Conservation (phyloP, 2,888 invertebrate species). For the Anodontia alba region DNA sequence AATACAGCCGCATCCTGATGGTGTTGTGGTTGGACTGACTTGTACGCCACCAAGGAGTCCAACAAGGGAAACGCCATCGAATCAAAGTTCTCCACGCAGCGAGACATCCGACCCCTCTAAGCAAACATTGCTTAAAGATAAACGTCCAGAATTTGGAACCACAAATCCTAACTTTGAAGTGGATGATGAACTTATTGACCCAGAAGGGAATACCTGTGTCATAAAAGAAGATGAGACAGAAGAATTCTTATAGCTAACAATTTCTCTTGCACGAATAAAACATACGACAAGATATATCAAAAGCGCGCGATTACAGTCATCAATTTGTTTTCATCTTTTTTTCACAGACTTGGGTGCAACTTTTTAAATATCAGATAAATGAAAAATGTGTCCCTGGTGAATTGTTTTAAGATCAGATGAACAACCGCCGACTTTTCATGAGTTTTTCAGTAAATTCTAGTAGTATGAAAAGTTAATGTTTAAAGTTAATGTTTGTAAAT, state of each 20-base stretch:
- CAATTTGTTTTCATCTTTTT: no score
- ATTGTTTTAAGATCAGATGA: no score
- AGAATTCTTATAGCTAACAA: constrained; percentile 36
- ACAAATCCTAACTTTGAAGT: constrained; percentile 43
- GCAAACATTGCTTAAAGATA: constrained; percentile 27
- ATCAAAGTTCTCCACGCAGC: constrained; percentile 27
- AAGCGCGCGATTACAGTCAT: no score
- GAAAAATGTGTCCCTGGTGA: no score
- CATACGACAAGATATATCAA: no score
- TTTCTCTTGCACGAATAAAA: no score
- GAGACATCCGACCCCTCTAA: constrained; percentile 26
- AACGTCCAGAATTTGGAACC: constrained; percentile 14
- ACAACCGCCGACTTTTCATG: no score
- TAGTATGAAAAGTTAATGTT: no score
- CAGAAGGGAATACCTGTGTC: not conserved
- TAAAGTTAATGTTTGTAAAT: no score
- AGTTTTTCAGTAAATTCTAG: no score
- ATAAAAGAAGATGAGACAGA: constrained; percentile 51
- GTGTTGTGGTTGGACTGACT: constrained; percentile 70
- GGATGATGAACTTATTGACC: constrained; percentile 23
- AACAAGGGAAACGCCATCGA: constrained; percentile 10
- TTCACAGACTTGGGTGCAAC: no score
- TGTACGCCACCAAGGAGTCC: constrained; percentile 41
- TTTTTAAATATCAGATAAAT: no score
- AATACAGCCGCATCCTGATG: constrained; percentile 65